These are phyloP conservation scores for Rousettus leschenaultii DNA, from an alignment of 2,113 vertebrate species.

Conservation along the genomic window DNA sequence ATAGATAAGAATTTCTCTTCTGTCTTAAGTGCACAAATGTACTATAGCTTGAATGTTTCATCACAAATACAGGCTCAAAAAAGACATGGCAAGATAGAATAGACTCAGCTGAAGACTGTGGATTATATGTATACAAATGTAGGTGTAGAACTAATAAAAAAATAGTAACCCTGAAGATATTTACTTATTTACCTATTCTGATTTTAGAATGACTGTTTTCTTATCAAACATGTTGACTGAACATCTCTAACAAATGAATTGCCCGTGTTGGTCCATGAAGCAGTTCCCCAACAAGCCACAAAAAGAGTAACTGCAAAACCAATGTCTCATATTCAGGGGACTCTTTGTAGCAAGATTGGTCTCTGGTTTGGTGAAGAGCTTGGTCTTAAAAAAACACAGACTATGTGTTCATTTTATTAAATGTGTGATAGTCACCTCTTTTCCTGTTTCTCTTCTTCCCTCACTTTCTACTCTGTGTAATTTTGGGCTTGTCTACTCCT, in stretches of 20 bases:
- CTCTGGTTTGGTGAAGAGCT: background rate
- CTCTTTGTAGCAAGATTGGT: background rate
- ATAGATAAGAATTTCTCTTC: background rate
- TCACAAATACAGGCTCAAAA: background rate
- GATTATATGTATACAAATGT: background rate
- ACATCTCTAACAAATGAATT: background rate
- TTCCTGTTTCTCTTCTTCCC: background rate
- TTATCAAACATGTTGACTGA: background rate
- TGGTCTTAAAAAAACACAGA: background rate
- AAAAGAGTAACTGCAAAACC: conserved; percentile 8
- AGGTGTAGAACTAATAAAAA: background rate
- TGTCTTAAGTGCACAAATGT: background rate
- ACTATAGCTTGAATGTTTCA: background rate
- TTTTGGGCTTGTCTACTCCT: background rate
- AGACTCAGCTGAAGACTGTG: background rate
- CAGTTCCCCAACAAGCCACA: background rate
- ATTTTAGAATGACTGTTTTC: background rate
- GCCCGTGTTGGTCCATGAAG: background rate
- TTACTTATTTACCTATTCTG: background rate
- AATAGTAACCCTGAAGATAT: background rate
- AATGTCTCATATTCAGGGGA: background rate
- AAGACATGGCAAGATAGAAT: background rate
- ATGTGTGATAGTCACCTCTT: background rate
- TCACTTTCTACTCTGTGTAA: background rate
- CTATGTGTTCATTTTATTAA: background rate